Evolutionary conservation across 2,113 vertebrate species (phyloP), one percentile per base, ranked within the genome.

Genomic region (Motacilla alba): DNA sequence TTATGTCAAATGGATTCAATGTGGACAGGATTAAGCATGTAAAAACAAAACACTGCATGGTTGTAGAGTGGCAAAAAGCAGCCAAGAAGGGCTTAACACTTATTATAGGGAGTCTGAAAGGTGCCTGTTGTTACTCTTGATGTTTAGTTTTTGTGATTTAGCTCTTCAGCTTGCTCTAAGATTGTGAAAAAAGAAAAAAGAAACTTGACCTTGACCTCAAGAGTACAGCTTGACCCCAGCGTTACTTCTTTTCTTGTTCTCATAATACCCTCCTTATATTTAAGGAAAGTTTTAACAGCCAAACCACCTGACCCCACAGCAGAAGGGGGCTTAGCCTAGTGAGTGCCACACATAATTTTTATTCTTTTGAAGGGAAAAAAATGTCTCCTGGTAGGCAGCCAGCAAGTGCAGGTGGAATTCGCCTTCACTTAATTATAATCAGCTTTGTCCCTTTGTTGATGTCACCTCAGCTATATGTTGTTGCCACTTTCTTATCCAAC

Each of bases 391-490:
- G 23, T 77, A 70, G 60, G 91, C 56, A 87, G 84, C 56, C 52
- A 68, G 12, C 46, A 55, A 73, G 49, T 66, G 64, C 75, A 58
- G 63, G 63, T 88, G 43, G 63, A 90, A 94, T 93, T 83, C 90
- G 83, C 46, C 75, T 94, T 95, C 83, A 74, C 68, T 93, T 77
- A 55, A 10, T 93, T 52, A 28, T 96, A 94, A 94, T 90, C 74
- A 81, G 76, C 83, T 94, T 93, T 92, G 67, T 88, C 35, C 75
- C 24, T 74, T 83, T 83, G 50, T 64, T 74, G 88, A 47, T 94
- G 80, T 76, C 52, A 81, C 35, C 35, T 78, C 67, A 86, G 64
- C 67, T 82, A 20, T 86, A 60, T 35, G 0, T 39, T 70, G 26
- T 62, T 92, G 50, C 55, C 80, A 52, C 41, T 50, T 53, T 84